Percentiles rank a stretch among this genome's conserved stretches.
Evolutionary conservation across 2,888 invertebrate species (phyloP).

Genomic region (Gandaritis pyraliata): DNA sequence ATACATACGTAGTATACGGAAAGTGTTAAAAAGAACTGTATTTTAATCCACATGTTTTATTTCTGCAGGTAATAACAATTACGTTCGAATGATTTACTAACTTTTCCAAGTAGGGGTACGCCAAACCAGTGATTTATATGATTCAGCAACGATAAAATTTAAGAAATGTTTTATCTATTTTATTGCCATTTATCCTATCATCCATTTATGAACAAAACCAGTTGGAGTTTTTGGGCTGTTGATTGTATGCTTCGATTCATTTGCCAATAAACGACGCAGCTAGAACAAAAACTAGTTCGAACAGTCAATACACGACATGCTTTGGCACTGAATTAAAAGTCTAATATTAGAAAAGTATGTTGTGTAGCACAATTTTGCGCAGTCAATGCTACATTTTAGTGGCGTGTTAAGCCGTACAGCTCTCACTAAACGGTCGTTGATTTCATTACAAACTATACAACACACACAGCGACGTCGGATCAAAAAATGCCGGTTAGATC

Average conservation of each 20-base stretch:
- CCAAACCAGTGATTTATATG: conserved; percentile 60
- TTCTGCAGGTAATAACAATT: background rate
- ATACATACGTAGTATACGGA: no score
- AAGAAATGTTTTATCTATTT: conserved; percentile 44
- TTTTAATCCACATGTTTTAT: conserved; percentile 7
- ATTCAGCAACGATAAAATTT: conserved; percentile 50
- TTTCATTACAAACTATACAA: conserved; percentile 34
- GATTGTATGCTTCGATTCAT: conserved; percentile 26
- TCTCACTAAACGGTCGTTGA: conserved; percentile 58
- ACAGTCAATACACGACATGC: conserved; percentile 52
- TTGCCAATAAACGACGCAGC: conserved; percentile 39
- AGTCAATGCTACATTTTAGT: conserved; percentile 55
- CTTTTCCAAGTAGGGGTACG: conserved; percentile 53
- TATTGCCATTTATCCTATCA: conserved; percentile 41
- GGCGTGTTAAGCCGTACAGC: conserved; percentile 52
- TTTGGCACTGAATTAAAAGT: conserved; percentile 63
- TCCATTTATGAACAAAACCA: conserved; percentile 42
- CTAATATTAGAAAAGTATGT: conserved; percentile 63
- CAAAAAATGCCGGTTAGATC: conserved; percentile 38
- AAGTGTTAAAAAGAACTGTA: conserved; percentile 4
- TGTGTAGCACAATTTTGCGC: conserved; percentile 55
- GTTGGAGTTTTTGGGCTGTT: conserved; percentile 33
- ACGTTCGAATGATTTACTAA: conserved; percentile 57
- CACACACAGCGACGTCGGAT: conserved; percentile 36
- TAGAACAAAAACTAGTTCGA: conserved; percentile 35